phyloP scores from a whole-genome alignment of 2,797 vertebrate species.

The Onychomys leucogaster region DNA sequence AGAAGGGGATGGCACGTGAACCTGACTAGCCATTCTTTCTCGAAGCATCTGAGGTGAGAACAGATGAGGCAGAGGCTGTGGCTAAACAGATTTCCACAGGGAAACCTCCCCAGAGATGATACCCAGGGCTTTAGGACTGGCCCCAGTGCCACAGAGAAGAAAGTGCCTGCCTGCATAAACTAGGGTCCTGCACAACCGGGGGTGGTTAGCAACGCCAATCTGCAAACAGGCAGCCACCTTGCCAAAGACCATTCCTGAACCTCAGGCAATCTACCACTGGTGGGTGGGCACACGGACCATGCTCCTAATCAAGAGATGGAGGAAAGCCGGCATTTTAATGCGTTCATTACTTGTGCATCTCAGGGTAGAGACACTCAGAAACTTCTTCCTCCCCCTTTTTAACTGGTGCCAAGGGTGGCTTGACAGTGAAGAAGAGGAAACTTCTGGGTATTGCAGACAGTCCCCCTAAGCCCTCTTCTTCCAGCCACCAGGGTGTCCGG shows the following conservation, averaged over 20 bases:
- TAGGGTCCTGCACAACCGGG: not conserved
- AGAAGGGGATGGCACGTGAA: not conserved
- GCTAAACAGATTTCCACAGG: not conserved
- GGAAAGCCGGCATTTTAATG: constrained; percentile 5
- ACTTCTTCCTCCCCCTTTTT: not conserved
- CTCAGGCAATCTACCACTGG: not conserved
- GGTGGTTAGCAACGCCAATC: not conserved
- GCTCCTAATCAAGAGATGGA: not conserved
- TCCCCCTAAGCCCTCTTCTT: not conserved
- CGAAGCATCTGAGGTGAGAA: not conserved
- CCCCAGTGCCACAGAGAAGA: not conserved
- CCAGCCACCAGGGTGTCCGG: not conserved
- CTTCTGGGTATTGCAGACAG: constrained; percentile 66
- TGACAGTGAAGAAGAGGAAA: not conserved
- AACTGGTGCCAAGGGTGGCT: not conserved
- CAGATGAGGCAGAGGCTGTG: not conserved
- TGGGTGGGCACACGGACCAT: not conserved
- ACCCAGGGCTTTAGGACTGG: not conserved
- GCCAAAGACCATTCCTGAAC: not conserved
- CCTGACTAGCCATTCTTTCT: not conserved
- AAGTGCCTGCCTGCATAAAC: not conserved
- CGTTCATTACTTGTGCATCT: not conserved
- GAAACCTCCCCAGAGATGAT: not conserved
- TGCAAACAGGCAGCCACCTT: not conserved
- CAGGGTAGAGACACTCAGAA: not conserved